Percentiles rank a stretch among this genome's conserved stretches.
These are phyloP conservation scores for Rhea pennata DNA, from an alignment of 2,113 vertebrate species.

Conservation along the genomic window DNA sequence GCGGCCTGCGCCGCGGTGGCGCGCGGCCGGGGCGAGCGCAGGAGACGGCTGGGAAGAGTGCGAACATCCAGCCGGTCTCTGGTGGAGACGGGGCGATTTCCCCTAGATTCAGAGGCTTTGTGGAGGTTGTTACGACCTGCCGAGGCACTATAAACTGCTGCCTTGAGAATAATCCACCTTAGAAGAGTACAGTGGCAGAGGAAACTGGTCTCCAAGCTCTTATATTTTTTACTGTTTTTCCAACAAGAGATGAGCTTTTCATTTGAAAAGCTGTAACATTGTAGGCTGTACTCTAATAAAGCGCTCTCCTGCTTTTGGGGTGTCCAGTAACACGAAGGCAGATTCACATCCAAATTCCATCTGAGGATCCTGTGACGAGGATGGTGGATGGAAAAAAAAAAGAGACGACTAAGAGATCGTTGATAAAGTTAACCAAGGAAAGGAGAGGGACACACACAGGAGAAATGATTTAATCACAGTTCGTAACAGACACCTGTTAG, in stretches of 20 bases:
- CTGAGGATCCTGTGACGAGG: not conserved
- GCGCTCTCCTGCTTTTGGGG: too few relatives aligned
- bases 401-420: not conserved
- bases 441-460: not conserved
- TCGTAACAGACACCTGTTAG: not conserved
- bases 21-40: fast-evolving
- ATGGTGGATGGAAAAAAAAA: not conserved
- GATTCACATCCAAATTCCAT: not conserved
- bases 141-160: too few relatives aligned
- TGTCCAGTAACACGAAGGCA: not conserved
- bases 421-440: not conserved
- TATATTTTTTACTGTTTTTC: too few relatives aligned
- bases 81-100: too few relatives aligned
- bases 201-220: not conserved
- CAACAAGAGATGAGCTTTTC: too few relatives aligned
- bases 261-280: too few relatives aligned
- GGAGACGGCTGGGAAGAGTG: not conserved
- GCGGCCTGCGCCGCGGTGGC: too few relatives aligned
- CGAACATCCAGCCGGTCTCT: fast-evolving
- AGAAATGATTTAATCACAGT: not conserved
- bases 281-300: too few relatives aligned
- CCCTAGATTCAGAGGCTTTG: too few relatives aligned
- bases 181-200: not conserved
- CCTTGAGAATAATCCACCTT: not conserved
- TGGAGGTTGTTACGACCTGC: not conserved